Percentiles rank a stretch among this genome's conserved stretches.
Conservation (phyloP, 1,140 invertebrate genomes). For the Elysia chlorotica region DNA sequence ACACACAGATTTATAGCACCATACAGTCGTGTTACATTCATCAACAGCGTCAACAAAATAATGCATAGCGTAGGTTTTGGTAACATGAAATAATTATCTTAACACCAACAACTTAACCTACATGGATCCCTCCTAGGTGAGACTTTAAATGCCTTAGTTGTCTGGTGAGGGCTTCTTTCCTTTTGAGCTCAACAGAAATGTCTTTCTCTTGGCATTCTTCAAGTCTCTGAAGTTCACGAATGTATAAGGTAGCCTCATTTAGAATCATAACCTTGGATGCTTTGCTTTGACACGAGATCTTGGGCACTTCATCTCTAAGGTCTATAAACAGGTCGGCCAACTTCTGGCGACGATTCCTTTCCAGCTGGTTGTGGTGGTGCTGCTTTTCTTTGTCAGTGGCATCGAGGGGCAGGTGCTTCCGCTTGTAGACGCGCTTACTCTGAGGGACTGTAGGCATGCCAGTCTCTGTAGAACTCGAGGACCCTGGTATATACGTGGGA, state of each 20-base stretch:
- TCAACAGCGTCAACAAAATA: not conserved
- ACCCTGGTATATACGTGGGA: too few relatives aligned
- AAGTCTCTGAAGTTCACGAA: constrained; percentile 11
- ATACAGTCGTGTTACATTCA: too few relatives aligned
- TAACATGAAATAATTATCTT: too few relatives aligned
- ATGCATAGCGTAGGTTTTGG: constrained; percentile 12
- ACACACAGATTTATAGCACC: not conserved
- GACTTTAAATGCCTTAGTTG: constrained; percentile 5
- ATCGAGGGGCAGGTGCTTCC: not conserved
- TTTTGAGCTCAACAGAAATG: not conserved
- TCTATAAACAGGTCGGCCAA: constrained; percentile 20
- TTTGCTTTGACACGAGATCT: constrained; percentile 5
- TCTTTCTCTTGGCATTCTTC: constrained; percentile 11
- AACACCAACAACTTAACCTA: not conserved
- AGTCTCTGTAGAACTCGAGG: constrained; percentile 6
- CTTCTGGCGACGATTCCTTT: constrained; percentile 20
- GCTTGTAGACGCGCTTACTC: constrained; percentile 10
- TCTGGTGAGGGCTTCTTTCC: not conserved
- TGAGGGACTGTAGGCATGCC: constrained; percentile 15
- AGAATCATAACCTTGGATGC: constrained; percentile 20
- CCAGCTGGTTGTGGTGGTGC: constrained; percentile 21
- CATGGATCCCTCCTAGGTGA: constrained; percentile 1
- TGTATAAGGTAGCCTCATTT: constrained; percentile 14
- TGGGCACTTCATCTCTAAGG: constrained; percentile 15
- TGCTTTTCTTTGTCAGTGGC: constrained; percentile 19